Evolutionary conservation across 2,797 vertebrate genomes (phyloP).

Genomic region (Smutsia temminckii): DNA sequence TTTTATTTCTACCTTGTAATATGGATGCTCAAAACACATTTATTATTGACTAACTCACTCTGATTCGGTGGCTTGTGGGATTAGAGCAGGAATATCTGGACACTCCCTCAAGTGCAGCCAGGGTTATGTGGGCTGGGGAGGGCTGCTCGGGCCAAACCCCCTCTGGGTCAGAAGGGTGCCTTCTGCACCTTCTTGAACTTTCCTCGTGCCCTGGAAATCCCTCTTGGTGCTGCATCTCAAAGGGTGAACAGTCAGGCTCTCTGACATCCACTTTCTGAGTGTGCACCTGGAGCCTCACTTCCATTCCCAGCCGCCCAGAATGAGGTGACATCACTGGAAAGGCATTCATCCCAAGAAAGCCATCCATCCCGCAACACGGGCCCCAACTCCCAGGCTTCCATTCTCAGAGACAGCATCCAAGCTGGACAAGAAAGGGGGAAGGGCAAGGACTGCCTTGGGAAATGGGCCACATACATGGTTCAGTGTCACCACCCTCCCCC

Average conservation of each 20-base stretch:
- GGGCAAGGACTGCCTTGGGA: neutral
- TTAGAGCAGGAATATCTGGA: neutral
- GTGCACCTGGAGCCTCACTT: conserved; percentile 80
- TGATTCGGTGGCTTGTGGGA: neutral
- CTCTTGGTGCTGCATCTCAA: conserved; percentile 72
- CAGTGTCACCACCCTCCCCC: too few relatives aligned
- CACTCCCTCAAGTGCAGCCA: neutral
- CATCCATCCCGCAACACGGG: conserved; percentile 69
- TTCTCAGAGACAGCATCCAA: conserved; percentile 59
- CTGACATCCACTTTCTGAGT: conserved; percentile 81
- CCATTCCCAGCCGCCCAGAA: conserved; percentile 81
- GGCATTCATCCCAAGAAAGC: conserved; percentile 79
- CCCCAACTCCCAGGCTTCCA: conserved; percentile 38
- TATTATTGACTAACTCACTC: neutral
- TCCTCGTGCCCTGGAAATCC: conserved; percentile 70
- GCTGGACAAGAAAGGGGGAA: neutral
- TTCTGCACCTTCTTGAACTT: conserved; percentile 74
- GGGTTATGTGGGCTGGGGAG: neutral
- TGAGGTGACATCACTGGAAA: conserved; percentile 79
- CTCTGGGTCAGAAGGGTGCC: conserved; percentile 62
- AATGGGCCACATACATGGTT: neutral
- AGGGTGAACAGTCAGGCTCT: conserved; percentile 76
- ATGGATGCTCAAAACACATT: neutral
- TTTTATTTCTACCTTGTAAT: neutral
- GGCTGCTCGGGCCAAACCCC: conserved; percentile 22